Percentiles rank a stretch among this genome's conserved stretches.
Evolutionary conservation across 1,140 invertebrate species (phyloP).

Genomic region (Drosophila neocordata): DNA sequence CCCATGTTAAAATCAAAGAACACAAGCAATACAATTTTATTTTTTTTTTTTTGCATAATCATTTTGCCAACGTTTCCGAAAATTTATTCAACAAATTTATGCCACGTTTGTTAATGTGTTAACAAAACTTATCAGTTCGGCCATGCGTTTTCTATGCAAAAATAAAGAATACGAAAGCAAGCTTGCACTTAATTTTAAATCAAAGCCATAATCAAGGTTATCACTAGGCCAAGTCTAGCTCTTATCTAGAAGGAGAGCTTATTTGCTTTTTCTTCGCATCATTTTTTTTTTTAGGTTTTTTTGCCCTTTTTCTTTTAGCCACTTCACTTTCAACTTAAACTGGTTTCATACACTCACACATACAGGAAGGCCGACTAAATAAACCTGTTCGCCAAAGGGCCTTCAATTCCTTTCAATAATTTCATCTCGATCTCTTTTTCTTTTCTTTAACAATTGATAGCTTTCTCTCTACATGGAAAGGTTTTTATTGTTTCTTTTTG

Average conservation of each 20-base stretch:
- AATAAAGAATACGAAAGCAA: not conserved
- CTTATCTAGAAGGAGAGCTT: constrained; percentile 41
- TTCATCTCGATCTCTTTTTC: constrained; percentile 43
- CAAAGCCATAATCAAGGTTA: constrained; percentile 46
- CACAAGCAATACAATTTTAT: constrained; percentile 23
- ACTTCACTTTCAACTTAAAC: constrained; percentile 74
- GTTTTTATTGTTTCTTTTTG: constrained; percentile 30
- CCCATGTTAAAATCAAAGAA: constrained; percentile 17
- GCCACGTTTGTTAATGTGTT: constrained; percentile 61
- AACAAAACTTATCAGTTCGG: constrained; percentile 21
- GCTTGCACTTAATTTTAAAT: constrained; percentile 39
- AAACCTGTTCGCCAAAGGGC: constrained; percentile 55
- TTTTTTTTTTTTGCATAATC: not conserved
- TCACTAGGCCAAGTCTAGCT: constrained; percentile 24
- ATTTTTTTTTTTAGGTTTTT: not conserved
- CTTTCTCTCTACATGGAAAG: constrained; percentile 30
- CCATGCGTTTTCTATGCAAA: constrained; percentile 2
- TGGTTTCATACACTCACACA: constrained; percentile 37
- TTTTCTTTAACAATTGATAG: constrained; percentile 60
- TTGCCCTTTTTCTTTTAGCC: constrained; percentile 26
- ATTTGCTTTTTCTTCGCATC: not conserved
- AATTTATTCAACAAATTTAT: constrained; percentile 37
- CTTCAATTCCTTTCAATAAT: constrained; percentile 11
- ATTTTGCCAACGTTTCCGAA: constrained; percentile 13
- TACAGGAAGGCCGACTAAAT: constrained; percentile 14